Base-by-base conservation (phyloP, 2,113 vertebrate species). In the Lamprotornis superbus region DNA sequence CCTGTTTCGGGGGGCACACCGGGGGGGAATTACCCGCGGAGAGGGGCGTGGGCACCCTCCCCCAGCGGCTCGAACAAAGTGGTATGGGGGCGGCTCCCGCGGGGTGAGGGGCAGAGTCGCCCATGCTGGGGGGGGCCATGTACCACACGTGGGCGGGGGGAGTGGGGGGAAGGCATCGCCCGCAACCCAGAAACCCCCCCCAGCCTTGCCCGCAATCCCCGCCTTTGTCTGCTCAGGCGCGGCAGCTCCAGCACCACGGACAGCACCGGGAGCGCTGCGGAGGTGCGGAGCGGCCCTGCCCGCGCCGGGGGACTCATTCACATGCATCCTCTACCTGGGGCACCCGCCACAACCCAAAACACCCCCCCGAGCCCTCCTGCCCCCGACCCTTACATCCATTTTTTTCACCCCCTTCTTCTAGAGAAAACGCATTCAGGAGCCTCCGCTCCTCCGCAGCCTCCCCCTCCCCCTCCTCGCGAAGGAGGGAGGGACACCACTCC, bases 211-310 rank as follows among this genome's bases (percentile, higher is more conserved):
- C 71, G 10, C 52, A 53, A 15, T 14, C 46, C 61, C 12, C 46
- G 53, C 81, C 85, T 93, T 93, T 89, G 81, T 92, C 67, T 89
- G 85, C 92, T 56, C 33, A 22, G 40, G 28, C 40, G 68, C 78
- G 68, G 88, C 79, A n/a, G 87, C 57, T 95, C 67, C 96, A 96
- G 96, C 92, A 96, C 96, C 95, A 91, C 70, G 95, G 95, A 89
- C 80, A 96, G 96, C 95, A 42, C 83, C 87, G 5, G 50, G 42
- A 33, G 11, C 69, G 49, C 60, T 12, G 53, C 74, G 52, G 83
- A 40, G 35, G 19, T 4, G 67, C 61, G 27, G 42, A 10, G 40
- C 50, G 17, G 44, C 60, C 14, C 53, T 57, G 42, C 65, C 76
- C n/a, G 42, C 12, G 23, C 50, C 30, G 2, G 27, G 24, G 37